Base-by-base conservation (phyloP, 2,113 vertebrate genomes). In the Colaptes auratus region DNA sequence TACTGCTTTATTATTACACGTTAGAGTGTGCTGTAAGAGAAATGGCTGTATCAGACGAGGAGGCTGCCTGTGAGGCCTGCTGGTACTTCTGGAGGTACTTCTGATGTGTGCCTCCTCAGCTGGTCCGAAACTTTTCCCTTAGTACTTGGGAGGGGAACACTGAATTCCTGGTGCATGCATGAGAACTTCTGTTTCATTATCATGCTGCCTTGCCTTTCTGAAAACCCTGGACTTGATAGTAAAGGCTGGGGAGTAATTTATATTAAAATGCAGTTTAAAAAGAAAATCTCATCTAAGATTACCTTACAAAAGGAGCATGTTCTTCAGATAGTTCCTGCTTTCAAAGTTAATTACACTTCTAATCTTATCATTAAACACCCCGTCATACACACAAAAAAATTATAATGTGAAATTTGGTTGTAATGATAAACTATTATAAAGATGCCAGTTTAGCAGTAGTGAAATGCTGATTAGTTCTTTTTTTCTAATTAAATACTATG, bases 81-180 rank as follows among this genome's bases (percentile, higher is more conserved):
- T 39, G 19, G 83, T 84, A 67, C 80, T 74, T 93, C 92, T 87
- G 52, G 84, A 88, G 76, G 82, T 60, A 17, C 59, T 82, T 74
- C 90, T 81, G 75, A 92, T 44, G 44, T 28, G 55, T 27, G 70
- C 50, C 81, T 92, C 91, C 78, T 88, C 89, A 91, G 65, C 39
- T 50, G 50, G 79, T 83, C 71, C 30, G 8, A 69, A 82, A 82
- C 53, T 88, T 94, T 88, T 73, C 81, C 64, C 75, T 61, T 18
- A 17, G 84, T 95, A 89, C 56, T 5, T 87, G 78, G 76, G 70
- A 84, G 79, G 50, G 77, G 53, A 86, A 71, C 0, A 3, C 28
- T 70, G 42, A 65, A 42, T 74, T 86, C 44, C 81, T 17, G 50
- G 75, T 10, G 31, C 35, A 59, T 7, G 66, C 71, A 67, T 1